A percentile compares a stretch with the other conserved stretches of the same genome.
Evolutionary conservation across 2,888 invertebrate species (phyloP).

Genomic region (Volucella zonaria): DNA sequence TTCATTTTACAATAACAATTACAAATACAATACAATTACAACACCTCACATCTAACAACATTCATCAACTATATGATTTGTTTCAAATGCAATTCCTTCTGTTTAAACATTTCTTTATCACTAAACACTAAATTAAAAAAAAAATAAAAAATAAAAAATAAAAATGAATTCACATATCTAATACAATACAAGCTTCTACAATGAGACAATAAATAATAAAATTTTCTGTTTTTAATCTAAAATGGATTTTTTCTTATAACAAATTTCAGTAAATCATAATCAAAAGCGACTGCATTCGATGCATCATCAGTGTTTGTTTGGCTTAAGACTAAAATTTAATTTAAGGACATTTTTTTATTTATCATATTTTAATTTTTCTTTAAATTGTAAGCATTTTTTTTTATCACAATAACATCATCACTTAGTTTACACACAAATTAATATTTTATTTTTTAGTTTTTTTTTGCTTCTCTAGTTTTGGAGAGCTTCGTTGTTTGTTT

Average conservation of each 20-base stretch:
- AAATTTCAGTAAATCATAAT: slow-evolving; percentile 10
- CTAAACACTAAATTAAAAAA: slow-evolving; percentile 10
- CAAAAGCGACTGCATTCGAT: slow-evolving; percentile 2
- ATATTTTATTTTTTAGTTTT: slow-evolving; percentile 6
- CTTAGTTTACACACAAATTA: slow-evolving; percentile 63
- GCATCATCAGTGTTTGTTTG: neutral
- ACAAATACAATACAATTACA: neutral
- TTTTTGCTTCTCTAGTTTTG: slow-evolving; percentile 39
- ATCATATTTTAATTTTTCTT: neutral
- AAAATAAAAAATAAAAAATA: slow-evolving; percentile 26
- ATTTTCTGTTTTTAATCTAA: slow-evolving; percentile 13
- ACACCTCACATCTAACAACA: slow-evolving; percentile 20
- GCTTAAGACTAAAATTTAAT: slow-evolving; percentile 33
- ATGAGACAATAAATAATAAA: slow-evolving; percentile 54
- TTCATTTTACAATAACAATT: neutral
- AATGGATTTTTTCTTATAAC: slow-evolving; percentile 39
- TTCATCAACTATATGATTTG: neutral
- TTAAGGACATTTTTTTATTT: slow-evolving; percentile 37
- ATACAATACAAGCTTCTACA: slow-evolving; percentile 7
- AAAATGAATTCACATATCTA: slow-evolving; percentile 20
- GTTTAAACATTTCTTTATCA: slow-evolving; percentile 2
- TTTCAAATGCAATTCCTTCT: slow-evolving; percentile 9
- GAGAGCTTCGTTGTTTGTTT: slow-evolving; percentile 57
- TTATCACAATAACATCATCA: slow-evolving; percentile 73
- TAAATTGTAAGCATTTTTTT: slow-evolving; percentile 57